Base-by-base conservation (phyloP, 35 echinoderm and acorn worm genomes). In the Ophiothrix spiculata region DNA sequence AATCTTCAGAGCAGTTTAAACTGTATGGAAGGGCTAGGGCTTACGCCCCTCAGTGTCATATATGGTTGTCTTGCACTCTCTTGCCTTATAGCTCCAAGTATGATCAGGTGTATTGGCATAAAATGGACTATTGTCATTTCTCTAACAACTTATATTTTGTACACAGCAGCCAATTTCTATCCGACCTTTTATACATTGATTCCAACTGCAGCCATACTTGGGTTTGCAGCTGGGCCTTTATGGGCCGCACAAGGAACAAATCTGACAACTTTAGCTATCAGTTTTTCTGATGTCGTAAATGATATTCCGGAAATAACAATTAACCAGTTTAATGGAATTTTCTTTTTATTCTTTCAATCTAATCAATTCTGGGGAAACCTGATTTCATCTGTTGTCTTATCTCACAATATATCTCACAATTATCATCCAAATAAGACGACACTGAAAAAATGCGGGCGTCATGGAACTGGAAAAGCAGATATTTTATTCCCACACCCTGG, bases 171-270 rank as follows among this genome's bases (percentile, higher is more conserved):
- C 14, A 99, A 99, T 45, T 90, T 89, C 76, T 92, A 89, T 39
- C 88, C 92, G 15, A 38, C 25, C 6, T 87, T 77, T 49, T 87
- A 79, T 38, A 87, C 84, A 25, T 79, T 92, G 28, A 90, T 99
- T 56, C 89, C 96, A 37, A 64, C 89, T 25, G 87, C 88, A 17
- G 35, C 77, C 16, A 75, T 94, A 15, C 39, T 99, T 31, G 96
- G 92, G 14, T 76, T 99, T 33, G 89, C 96, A 1, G 96, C 89
- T 0, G 89, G 81, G 1, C 92, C 92, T 11, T 74, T 94, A 25
- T 99, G 96, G 96, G 84, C 89, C 40, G 89, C 96, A 29, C 89
- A 94, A 39, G 92, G 92, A 21, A 93, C 96, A n/a, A 91, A 99
- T 75, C 77, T 99, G 0, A 99, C 96, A 36, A 94, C 96, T 1